phyloP scores from a whole-genome alignment of 2,113 vertebrate genomes.

The Cavia porcellus region DNA sequence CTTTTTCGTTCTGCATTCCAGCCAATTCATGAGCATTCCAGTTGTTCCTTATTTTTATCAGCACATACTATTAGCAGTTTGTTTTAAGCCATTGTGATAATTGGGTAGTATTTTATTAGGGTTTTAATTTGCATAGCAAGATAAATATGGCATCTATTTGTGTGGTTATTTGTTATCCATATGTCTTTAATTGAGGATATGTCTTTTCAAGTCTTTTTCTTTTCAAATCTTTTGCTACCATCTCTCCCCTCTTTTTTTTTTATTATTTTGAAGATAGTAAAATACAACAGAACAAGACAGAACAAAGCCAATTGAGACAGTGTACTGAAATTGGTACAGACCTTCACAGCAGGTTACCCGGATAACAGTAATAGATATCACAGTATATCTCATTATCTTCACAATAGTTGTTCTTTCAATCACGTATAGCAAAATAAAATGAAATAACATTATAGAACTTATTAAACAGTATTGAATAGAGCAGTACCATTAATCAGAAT shows the following conservation, averaged over 20 bases:
- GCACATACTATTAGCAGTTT: not conserved
- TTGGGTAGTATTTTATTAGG: not conserved
- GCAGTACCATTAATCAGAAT: too few relatives aligned
- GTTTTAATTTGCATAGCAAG: not conserved
- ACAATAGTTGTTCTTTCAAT: too few relatives aligned
- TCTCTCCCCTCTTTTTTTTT: not conserved
- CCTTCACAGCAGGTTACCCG: too few relatives aligned
- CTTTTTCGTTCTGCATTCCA: conserved; percentile 14
- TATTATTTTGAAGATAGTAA: too few relatives aligned
- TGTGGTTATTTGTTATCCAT: not conserved
- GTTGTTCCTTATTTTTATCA: not conserved
- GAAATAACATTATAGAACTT: too few relatives aligned
- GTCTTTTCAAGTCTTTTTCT: not conserved
- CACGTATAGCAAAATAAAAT: too few relatives aligned
- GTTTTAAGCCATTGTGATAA: not conserved
- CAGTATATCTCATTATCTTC: too few relatives aligned
- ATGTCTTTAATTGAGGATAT: not conserved
- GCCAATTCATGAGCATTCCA: not conserved
- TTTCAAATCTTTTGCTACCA: not conserved
- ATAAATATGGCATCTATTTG: not conserved
- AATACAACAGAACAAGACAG: too few relatives aligned
- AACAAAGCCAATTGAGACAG: too few relatives aligned
- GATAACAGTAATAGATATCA: too few relatives aligned
- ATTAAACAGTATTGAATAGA: too few relatives aligned
- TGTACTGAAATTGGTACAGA: too few relatives aligned